Conservation (phyloP, 2,113 vertebrate species). For the Strix aluco region DNA sequence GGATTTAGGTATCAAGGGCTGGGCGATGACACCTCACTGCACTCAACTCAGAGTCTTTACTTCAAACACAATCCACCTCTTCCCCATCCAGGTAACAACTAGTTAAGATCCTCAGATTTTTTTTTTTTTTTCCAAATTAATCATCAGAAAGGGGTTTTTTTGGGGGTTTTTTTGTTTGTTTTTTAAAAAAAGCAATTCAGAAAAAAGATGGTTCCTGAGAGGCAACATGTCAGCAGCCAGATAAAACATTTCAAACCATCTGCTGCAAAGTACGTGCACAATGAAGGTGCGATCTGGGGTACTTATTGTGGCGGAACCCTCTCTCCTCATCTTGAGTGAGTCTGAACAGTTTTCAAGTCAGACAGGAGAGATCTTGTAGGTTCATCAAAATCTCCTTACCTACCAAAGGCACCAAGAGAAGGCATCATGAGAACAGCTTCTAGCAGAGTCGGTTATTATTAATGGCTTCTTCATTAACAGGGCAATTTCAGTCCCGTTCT, state of each 20-base stretch:
- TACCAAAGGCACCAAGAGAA: background rate
- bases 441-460: background rate
- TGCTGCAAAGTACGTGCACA: background rate
- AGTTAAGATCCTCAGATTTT: background rate
- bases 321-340: background rate
- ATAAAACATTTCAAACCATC: background rate
- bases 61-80: background rate
- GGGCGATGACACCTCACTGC: background rate
- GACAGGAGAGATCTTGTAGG: background rate
- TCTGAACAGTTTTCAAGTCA: background rate
- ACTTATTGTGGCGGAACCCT: background rate
- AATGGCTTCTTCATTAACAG: slow-evolving; percentile 22
- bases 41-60: background rate
- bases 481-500: background rate
- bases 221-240: background rate
- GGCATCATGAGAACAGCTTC: background rate
- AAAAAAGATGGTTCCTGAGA: background rate
- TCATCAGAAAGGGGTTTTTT: background rate
- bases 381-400: background rate
- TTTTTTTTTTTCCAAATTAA: background rate
- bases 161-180: too few relatives aligned
- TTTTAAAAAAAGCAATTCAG: background rate
- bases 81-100: background rate
- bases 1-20: background rate
- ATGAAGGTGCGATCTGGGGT: background rate